A percentile compares a stretch with the other conserved stretches of the same genome.
Conservation (phyloP, 2,888 invertebrate genomes). For the Andrena minutula region DNA sequence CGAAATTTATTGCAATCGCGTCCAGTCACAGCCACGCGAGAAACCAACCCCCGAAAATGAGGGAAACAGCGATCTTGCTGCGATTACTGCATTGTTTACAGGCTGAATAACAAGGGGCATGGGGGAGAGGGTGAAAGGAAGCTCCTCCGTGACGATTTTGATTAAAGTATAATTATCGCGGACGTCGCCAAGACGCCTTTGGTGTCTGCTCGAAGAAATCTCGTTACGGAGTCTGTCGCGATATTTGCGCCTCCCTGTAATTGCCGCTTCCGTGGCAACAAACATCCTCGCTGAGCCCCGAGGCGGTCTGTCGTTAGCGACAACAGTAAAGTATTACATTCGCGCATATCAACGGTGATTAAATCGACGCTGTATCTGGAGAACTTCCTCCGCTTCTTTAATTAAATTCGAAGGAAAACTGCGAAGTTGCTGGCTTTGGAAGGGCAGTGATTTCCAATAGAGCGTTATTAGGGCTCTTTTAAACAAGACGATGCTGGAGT, state of each 20-base stretch:
- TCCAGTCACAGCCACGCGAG: background rate
- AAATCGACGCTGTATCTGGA: background rate
- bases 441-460: background rate
- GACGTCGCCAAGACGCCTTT: conserved; percentile 37
- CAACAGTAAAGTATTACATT: background rate
- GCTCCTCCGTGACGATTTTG: conserved; percentile 59
- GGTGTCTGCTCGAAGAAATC: conserved; percentile 44
- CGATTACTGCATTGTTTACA: conserved; percentile 24
- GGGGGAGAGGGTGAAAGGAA: conserved; percentile 36
- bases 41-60: background rate
- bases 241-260: conserved; percentile 8
- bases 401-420: background rate
- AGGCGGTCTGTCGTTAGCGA: background rate
- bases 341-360: background rate
- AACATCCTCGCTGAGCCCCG: conserved; percentile 1
- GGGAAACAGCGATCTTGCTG: background rate
- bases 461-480: no score
- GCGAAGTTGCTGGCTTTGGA: background rate
- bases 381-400: background rate
- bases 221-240: conserved; percentile 38
- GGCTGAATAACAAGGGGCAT: conserved; percentile 12
- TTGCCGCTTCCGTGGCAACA: background rate
- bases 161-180: conserved; percentile 63
- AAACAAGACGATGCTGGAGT: no score
- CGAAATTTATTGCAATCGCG: background rate